Evolutionary conservation across 2,113 vertebrate genomes (phyloP), one percentile per base, ranked within the genome.

Genomic region (Lophotis ruficrista): DNA sequence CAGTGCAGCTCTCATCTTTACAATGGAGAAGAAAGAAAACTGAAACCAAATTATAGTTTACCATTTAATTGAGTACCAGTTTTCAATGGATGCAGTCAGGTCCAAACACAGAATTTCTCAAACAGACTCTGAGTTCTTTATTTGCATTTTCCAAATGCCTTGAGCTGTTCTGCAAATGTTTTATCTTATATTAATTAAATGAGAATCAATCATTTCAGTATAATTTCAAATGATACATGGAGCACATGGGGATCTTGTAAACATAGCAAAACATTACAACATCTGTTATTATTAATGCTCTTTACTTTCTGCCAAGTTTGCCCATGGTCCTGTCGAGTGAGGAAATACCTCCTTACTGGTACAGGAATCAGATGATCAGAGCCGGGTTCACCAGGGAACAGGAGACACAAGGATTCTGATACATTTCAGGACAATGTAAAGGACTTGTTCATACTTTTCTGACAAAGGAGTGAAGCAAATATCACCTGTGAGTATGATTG

Each of bases 231-330:
- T 78, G 7, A 90, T 75, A 89, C 31, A 79, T 38, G 72, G 53
- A 89, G 33, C 38, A 82, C 45, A 86, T 2, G 0, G n/a, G 28
- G 10, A 48, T 54, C 84, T 78, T 86, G 79, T 94, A 92, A 97
- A 92, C 64, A 68, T 2, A 78, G 27, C 9, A 78, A 70, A 96
- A 68, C 35, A 83, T 90, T 62, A 83, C 43, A 91, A 89, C 62
- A 75, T 93, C 79, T 94, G 56, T 72, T 93, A 60, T 64, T 94
- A 68, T 82, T 87, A 96, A 87, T 60, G 48, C 43, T 92, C 24
- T 75, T 90, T 66, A 56, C 43, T 83, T 94, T 90, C 77, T 92
- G 80, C 78, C 93, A 93, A 87, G 51, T 89, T 89, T 83, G 68
- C 81, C 70, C 87, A 47, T 12, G 53, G 68, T 96, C 65, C 72